These are phyloP conservation scores for Parotia lawesii DNA, from an alignment of 2,113 vertebrate genomes.

Conservation along the genomic window DNA sequence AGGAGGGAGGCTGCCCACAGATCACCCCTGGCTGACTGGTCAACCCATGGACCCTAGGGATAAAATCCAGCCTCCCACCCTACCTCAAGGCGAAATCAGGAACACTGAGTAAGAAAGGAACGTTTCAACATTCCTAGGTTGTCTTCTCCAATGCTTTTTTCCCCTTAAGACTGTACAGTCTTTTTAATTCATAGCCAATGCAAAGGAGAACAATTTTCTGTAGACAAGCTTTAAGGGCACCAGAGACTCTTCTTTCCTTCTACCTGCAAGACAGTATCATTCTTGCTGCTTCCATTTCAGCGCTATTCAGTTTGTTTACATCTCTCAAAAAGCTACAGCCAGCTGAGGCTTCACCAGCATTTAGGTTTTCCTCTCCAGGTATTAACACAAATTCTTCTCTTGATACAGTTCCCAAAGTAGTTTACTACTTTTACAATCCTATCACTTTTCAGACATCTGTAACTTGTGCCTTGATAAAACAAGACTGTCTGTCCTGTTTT, in stretches of 20 bases:
- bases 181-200: not conserved
- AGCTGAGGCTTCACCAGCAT: not conserved
- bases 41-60: not conserved
- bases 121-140: not conserved
- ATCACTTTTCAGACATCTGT: not conserved
- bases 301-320: not conserved
- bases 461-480: not conserved
- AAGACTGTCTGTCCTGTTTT: not conserved
- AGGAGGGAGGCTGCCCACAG: not conserved
- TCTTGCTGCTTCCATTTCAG: not conserved
- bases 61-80: not conserved
- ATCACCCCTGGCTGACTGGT: fast-evolving
- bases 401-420: not conserved
- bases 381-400: not conserved
- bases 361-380: not conserved
- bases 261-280: not conserved
- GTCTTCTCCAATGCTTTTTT: not conserved
- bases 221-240: not conserved
- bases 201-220: not conserved
- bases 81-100: not conserved
- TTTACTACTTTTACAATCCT: not conserved
- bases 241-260: not conserved
- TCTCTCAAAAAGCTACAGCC: not conserved
- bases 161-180: not conserved
- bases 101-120: not conserved